Evolutionary conservation across 2,888 invertebrate species (phyloP), one percentile per base, ranked within the genome.

Genomic region (Allacma fusca): DNA sequence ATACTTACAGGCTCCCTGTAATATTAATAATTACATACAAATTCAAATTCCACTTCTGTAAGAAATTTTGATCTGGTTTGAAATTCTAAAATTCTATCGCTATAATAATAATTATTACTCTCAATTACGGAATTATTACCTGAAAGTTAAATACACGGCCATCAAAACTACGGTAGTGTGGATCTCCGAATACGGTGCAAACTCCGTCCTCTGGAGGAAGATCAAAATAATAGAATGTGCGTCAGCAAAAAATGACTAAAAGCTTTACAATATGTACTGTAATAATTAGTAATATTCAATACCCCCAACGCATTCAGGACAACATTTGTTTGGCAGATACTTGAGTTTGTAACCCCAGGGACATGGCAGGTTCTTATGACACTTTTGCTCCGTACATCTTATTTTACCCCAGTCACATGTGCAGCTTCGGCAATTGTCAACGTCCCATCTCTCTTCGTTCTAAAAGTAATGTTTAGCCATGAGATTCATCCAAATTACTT

Each of bases 161-260:
- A 85, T 98, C 98, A 86, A 97, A 98, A 4, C 96, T 96, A 85
- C 94, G 92, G 86, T 97, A 97, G 86, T 97, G 97, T 0, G 97
- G 96, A 87, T 97, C 96, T 0, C 97, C 97, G 85, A 95, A 97
- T 1, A 96, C 96, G 13, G 95, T 95, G 85, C 97, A 97, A 0
- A 94, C 93, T 24, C 95, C 96, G 81, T 95, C 95, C 82, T 89
- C 92, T 91, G 86, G 34, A 86, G 87, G 83, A 77, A 29, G 4
- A 4, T 9, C 34, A 9, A 34, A 34, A 34, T 7, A 34, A 34
- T n/a, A n/a, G n/a, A n/a, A n/a, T n/a, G n/a, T n/a, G n/a, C n/a
- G n/a, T n/a, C n/a, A n/a, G n/a, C n/a, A n/a, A n/a, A n/a, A n/a
- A n/a, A n/a, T n/a, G n/a, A n/a, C n/a, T n/a, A n/a, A n/a, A n/a